A percentile compares a stretch with the other conserved stretches of the same genome.
phyloP scores from a whole-genome alignment of 2,888 invertebrate species.

The Philhelius pedissequus region DNA sequence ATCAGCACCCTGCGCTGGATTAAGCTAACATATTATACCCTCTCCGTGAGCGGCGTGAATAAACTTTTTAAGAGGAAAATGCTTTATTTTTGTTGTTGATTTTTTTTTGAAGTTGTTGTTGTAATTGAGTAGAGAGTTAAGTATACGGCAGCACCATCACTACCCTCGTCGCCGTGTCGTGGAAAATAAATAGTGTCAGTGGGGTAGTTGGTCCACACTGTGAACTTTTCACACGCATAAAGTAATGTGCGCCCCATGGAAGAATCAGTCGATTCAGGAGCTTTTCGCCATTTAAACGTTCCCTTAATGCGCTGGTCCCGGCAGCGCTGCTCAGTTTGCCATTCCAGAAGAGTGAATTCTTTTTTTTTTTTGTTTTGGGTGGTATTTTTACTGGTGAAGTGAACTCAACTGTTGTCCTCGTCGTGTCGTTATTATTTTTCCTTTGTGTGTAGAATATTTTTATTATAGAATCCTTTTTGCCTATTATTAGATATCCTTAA shows the following conservation, averaged over 20 bases:
- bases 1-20: conserved; percentile 45
- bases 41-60: conserved; percentile 29
- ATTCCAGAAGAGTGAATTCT: conserved; percentile 56
- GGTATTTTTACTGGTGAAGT: conserved; percentile 56
- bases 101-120: neutral
- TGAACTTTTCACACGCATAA: conserved; percentile 68
- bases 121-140: neutral
- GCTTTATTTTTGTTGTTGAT: conserved; percentile 12
- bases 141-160: neutral
- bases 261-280: conserved; percentile 67
- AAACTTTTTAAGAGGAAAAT: conserved; percentile 47
- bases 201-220: conserved; percentile 47
- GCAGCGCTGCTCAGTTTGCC: conserved; percentile 49
- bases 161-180: conserved; percentile 34
- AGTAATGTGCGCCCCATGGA: conserved; percentile 64
- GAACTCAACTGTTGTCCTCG: conserved; percentile 58
- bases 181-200: conserved; percentile 37
- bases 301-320: conserved; percentile 62
- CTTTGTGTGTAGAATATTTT: conserved; percentile 20
- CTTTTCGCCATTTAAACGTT: conserved; percentile 68
- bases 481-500: conserved; percentile 7
- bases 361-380: conserved; percentile 65
- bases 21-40: conserved; percentile 25
- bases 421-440: conserved; percentile 16
- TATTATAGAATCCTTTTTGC: conserved; percentile 6